These are phyloP conservation scores for Acrocephalus scirpaceus DNA, from an alignment of 2,797 vertebrate species.

Conservation along the genomic window DNA sequence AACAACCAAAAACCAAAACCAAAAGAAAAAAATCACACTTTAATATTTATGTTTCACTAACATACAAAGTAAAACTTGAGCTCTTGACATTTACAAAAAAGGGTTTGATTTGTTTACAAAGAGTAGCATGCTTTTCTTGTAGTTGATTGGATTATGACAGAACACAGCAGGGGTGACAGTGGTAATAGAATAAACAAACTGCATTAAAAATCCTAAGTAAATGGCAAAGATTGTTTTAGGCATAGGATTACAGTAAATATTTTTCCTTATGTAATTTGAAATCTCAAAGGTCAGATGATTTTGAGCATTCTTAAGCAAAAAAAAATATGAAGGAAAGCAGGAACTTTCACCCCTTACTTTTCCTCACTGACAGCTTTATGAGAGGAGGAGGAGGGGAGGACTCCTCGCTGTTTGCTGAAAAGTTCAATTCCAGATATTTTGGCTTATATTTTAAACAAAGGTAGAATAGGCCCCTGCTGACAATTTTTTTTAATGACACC, in stretches of 20 bases:
- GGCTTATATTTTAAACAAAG: not conserved
- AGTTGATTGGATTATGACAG: slow-evolving; percentile 7
- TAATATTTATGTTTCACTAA: not conserved
- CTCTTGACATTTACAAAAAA: not conserved
- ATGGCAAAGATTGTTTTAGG: slow-evolving; percentile 35
- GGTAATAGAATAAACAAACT: slow-evolving; percentile 31
- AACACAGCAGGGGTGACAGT: not conserved
- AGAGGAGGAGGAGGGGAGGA: fast-evolving
- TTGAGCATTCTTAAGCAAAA: slow-evolving; percentile 20
- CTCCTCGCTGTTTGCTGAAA: not conserved
- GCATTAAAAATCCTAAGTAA: slow-evolving; percentile 20
- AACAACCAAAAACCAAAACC: not conserved
- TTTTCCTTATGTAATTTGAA: slow-evolving; percentile 48
- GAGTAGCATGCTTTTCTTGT: not conserved
- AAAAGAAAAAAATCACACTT: not conserved
- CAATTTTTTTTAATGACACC: not conserved
- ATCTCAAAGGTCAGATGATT: slow-evolving; percentile 8
- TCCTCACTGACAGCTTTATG: not conserved
- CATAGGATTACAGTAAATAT: slow-evolving; percentile 22
- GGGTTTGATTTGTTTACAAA: not conserved
- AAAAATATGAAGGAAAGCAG: not conserved
- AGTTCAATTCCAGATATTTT: not conserved
- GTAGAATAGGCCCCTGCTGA: not conserved
- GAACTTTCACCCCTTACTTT: slow-evolving; percentile 7
- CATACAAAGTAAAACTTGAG: not conserved